Percentiles rank a stretch among this genome's conserved stretches.
These are phyloP conservation scores for Austrolebias charrua DNA, from an alignment of 2,797 vertebrate genomes.

Conservation along the genomic window DNA sequence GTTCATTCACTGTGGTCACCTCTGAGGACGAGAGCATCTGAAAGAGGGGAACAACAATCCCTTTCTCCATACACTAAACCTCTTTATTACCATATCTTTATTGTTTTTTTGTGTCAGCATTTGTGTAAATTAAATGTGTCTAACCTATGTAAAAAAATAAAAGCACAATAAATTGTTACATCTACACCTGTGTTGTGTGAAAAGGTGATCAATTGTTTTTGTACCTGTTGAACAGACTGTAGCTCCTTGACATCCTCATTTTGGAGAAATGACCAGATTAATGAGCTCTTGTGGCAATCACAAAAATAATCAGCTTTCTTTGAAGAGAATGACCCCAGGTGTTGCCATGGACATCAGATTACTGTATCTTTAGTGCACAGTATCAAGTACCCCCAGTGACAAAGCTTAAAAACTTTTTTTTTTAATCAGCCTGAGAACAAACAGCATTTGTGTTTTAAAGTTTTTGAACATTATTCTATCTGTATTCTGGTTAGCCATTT, in stretches of 20 bases:
- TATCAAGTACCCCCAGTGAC: not conserved
- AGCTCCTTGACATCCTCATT: too few relatives aligned
- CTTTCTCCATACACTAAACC: constrained; percentile 1
- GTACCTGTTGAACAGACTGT: too few relatives aligned
- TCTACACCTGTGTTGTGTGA: not conserved
- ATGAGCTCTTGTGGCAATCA: not conserved
- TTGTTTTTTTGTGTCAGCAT: constrained; percentile 15
- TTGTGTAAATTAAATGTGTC: constrained; percentile 13
- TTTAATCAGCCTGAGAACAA: not conserved
- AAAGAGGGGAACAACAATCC: too few relatives aligned
- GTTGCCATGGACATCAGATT: constrained; percentile 9
- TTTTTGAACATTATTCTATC: not conserved
- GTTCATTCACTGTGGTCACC: too few relatives aligned
- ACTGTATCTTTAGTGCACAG: not conserved
- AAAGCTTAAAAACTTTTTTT: too few relatives aligned
- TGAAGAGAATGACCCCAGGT: not conserved
- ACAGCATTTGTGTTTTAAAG: not conserved
- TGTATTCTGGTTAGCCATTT: too few relatives aligned
- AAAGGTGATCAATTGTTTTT: too few relatives aligned
- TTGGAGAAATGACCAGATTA: too few relatives aligned
- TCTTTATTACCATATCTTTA: constrained; percentile 11
- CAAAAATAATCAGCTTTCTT: not conserved
- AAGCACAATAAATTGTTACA: constrained; percentile 43
- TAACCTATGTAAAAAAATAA: constrained; percentile 30
- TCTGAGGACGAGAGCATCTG: too few relatives aligned